Conservation (phyloP, 2,113 vertebrate genomes). For the Vireo altiloquus region DNA sequence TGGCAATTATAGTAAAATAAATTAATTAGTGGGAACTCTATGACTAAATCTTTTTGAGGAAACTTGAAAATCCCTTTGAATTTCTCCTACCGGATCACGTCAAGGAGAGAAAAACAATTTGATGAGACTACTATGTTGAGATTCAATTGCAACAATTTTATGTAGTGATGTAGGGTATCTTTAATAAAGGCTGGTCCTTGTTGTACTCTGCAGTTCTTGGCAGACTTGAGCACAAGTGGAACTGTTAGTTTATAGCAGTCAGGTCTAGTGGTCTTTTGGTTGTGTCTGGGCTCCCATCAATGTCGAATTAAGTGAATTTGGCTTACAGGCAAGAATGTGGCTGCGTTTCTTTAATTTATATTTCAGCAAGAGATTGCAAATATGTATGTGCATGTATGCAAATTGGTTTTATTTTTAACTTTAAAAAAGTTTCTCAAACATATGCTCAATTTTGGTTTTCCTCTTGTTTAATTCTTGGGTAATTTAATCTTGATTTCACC, state of each 20-base stretch:
- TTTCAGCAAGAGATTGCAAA: not conserved
- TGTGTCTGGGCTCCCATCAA: not conserved
- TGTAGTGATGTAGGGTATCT: not conserved
- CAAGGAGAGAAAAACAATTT: not conserved
- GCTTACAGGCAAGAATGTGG: not conserved
- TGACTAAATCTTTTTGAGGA: not conserved
- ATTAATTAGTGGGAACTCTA: not conserved
- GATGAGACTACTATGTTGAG: not conserved
- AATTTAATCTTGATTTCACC: not conserved
- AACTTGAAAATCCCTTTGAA: not conserved
- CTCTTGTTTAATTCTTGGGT: not conserved
- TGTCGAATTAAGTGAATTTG: not conserved
- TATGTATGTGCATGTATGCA: not conserved
- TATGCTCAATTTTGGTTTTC: not conserved
- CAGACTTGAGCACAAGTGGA: not conserved
- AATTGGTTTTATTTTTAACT: not conserved
- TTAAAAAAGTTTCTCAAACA: not conserved
- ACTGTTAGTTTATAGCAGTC: not conserved
- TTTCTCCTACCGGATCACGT: not conserved
- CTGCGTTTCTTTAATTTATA: not conserved
- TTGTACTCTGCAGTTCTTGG: not conserved
- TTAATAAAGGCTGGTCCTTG: not conserved
- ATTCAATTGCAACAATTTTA: not conserved
- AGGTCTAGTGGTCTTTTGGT: not conserved
- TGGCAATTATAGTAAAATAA: not conserved